Evolutionary conservation across 1,140 invertebrate species (phyloP), one percentile per base, ranked within the genome.

Genomic region (Cotesia chilonis): DNA sequence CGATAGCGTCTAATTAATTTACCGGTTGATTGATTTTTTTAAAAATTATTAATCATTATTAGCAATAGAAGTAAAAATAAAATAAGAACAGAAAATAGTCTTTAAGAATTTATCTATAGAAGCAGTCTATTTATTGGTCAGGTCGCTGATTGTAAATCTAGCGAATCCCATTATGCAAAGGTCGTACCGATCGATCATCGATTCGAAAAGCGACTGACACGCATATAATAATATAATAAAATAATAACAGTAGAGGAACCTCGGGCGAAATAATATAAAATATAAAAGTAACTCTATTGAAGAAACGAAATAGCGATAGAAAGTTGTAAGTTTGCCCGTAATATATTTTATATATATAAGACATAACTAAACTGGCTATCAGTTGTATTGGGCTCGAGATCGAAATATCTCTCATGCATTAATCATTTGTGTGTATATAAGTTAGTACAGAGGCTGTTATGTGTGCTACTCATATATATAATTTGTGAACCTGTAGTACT

Each of bases 341-440:
- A 28, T 28, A 28, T 28, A 28, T 28, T 28, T 28, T 28, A 28
- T 28, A 28, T 28, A 28, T 28, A 28, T 28, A 28, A 28, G 28
- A 28, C 28, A 12, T 20, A 38, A 36, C 20, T 17, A 17, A 55
- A 36, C 41, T 68, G 71, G 66, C 68, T 70, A 74, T 77, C 70
- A 61, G 60, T 75, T 28, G 28, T 28, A 28, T 28, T 72, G 61
- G 69, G 54, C 72, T 61, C 51, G 66, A 72, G 65, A 71, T 79
- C 77, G 74, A 80, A 81, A 54, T 68, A 54, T 68, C 74, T 78
- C 82, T 83, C 80, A 78, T 82, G 80, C 79, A 82, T 83, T 82
- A 83, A 83, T 83, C 82, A 83, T 83, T 73, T 61, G 65, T 72
- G 55, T 71, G 51, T 71, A 63, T 66, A 68, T 52, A 55, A 17